Evolutionary conservation across 2,113 vertebrate genomes (phyloP), one percentile per base, ranked within the genome.

Genomic region (Serinus canaria): DNA sequence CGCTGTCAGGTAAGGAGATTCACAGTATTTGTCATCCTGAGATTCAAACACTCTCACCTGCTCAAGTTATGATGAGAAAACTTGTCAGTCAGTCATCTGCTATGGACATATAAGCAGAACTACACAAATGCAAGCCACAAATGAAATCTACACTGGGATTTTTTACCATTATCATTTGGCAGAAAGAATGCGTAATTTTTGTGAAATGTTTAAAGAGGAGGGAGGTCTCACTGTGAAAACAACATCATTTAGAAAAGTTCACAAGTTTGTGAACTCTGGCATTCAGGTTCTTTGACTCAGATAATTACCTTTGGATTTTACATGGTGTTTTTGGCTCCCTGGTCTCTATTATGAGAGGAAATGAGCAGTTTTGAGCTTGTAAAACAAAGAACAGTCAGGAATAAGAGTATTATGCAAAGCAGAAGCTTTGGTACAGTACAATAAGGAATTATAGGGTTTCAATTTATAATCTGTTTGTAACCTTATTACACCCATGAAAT

Each of bases 391-490:
- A 77, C 76, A 79, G 94, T 87, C 93, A 95, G 96, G 90, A 97
- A 87, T 97, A 95, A 97, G 96, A 97, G 95, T 91, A 97, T 97
- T 97, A 97, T 96, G 96, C 97, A 97, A 97, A 97, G 96, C 93
- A 96, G 95, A 93, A 97, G 97, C 97, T 97, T 97, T 97, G 68
- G 73, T 95, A 82, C 41, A 90, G 79, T 92, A 97, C 96, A 97
- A 97, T 97, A 95, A 95, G 96, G 95, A 97, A 97, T 97, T 97
- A 94, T 62, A 91, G 84, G 93, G 92, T 97, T 97, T 97, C 94
- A 97, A 89, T 96, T 97, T 94, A 97, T 97, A 97, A 97, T 97
- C 96, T 96, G 94, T 97, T 97, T 97, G 96, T 97, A 97, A 97
- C 96, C 96, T 97, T 96, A 97, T 97, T 96, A 97, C 66, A 97